phyloP scores from a whole-genome alignment of 1,140 invertebrate species.

The Drosophila cardini region DNA sequence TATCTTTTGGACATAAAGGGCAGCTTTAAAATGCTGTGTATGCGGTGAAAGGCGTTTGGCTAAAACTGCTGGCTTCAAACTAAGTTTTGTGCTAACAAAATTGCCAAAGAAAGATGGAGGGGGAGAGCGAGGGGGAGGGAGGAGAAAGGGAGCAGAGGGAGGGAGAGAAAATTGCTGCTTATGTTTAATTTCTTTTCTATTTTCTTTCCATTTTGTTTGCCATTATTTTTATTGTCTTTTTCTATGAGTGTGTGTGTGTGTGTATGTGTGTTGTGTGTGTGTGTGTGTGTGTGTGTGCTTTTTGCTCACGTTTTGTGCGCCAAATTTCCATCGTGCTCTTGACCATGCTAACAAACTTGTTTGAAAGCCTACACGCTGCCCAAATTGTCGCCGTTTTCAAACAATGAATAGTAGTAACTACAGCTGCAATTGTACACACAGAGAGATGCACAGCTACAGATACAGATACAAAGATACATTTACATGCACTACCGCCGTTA shows the following conservation, averaged over 20 bases:
- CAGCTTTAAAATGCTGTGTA: slow-evolving; percentile 16
- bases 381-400: slow-evolving; percentile 16
- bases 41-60: slow-evolving; percentile 36
- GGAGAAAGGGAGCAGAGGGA: background rate
- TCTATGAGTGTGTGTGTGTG: background rate
- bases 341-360: slow-evolving; percentile 52
- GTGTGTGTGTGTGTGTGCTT: slow-evolving; percentile 2
- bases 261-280: no score
- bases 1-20: slow-evolving; percentile 44
- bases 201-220: slow-evolving; percentile 8
- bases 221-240: slow-evolving; percentile 7
- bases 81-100: slow-evolving; percentile 19
- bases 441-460: background rate
- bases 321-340: slow-evolving; percentile 43
- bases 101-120: slow-evolving; percentile 13
- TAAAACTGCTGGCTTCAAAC: slow-evolving; percentile 35
- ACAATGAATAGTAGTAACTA: slow-evolving; percentile 22
- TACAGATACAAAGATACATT: slow-evolving; percentile 10
- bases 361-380: slow-evolving; percentile 40
- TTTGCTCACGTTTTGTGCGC: slow-evolving; percentile 47
- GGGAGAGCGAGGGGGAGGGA: background rate
- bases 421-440: slow-evolving; percentile 20
- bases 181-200: slow-evolving; percentile 55
- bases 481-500: slow-evolving; percentile 1
- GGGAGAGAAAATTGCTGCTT: slow-evolving; percentile 17